Evolutionary conservation across 2,888 invertebrate species (phyloP).

Genomic region (Rhaphigaster nebulosa): DNA sequence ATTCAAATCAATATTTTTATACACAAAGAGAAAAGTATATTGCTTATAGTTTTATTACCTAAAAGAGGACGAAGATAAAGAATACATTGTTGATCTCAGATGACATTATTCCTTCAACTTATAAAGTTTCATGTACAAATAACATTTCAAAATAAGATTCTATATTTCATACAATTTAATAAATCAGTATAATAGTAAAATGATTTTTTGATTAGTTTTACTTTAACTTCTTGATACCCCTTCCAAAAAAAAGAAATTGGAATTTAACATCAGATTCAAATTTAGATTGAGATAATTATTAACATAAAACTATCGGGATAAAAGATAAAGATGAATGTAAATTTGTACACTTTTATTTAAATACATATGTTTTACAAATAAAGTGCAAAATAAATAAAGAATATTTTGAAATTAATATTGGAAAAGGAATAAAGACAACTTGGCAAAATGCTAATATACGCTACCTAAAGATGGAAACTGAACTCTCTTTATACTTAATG

Average conservation of each 20-base stretch:
- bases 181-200: neutral
- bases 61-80: neutral
- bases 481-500: no score
- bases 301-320: neutral
- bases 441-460: neutral
- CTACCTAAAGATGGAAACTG: no score
- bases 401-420: no score
- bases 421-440: conserved; percentile 49
- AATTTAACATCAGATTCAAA: no score
- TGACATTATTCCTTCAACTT: conserved; percentile 7
- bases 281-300: no score
- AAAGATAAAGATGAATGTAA: neutral
- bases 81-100: conserved; percentile 32
- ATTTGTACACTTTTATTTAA: conserved; percentile 56
- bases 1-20: conserved; percentile 21
- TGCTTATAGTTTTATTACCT: neutral
- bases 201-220: no score
- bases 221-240: no score
- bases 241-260: no score
- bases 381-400: conserved; percentile 60
- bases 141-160: neutral
- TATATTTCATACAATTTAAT: conserved; percentile 1
- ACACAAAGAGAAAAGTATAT: neutral
- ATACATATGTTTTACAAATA: conserved; percentile 60
- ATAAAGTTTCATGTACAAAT: neutral